These are phyloP conservation scores for Drosophila seguyi DNA, from an alignment of 1,140 invertebrate species.

Conservation along the genomic window DNA sequence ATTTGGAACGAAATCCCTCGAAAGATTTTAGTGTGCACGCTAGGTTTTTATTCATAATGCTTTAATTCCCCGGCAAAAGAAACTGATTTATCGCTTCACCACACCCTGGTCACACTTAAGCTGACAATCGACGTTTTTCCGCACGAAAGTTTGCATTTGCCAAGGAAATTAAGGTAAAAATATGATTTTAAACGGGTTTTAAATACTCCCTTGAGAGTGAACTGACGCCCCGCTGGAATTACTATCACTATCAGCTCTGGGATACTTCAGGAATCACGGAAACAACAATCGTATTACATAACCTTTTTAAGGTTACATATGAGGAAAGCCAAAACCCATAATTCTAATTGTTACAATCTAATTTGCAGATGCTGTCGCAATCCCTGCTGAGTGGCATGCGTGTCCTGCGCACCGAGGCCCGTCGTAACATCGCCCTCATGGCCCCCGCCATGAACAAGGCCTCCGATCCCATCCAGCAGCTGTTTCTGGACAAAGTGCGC, in stretches of 20 bases:
- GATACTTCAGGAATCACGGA: not conserved
- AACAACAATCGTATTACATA: constrained; percentile 66
- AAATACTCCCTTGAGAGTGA: not conserved
- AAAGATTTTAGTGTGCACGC: not conserved
- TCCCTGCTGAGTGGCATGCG: constrained; percentile 73
- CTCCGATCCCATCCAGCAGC: constrained; percentile 95
- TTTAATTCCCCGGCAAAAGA: too few species aligned
- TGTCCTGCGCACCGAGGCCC: constrained; percentile 70
- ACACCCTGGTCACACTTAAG: not conserved
- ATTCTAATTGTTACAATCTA: not conserved
- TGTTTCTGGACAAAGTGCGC: constrained; percentile 96
- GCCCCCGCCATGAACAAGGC: constrained; percentile 90
- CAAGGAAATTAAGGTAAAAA: constrained; percentile 64
- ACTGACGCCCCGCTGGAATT: too few species aligned
- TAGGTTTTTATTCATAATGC: too few species aligned
- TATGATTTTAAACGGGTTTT: not conserved
- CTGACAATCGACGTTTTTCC: constrained; percentile 49
- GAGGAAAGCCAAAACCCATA: not conserved
- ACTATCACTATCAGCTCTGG: not conserved
- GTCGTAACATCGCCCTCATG: constrained; percentile 89
- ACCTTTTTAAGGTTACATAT: constrained; percentile 83
- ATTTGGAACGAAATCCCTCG: not conserved
- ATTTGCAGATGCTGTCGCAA: constrained; percentile 84
- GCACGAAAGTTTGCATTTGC: constrained; percentile 42
- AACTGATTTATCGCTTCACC: too few species aligned